A percentile compares a stretch with the other conserved stretches of the same genome.
These are phyloP conservation scores for Entomyzon cyanotis DNA, from an alignment of 2,113 vertebrate species.

Conservation along the genomic window DNA sequence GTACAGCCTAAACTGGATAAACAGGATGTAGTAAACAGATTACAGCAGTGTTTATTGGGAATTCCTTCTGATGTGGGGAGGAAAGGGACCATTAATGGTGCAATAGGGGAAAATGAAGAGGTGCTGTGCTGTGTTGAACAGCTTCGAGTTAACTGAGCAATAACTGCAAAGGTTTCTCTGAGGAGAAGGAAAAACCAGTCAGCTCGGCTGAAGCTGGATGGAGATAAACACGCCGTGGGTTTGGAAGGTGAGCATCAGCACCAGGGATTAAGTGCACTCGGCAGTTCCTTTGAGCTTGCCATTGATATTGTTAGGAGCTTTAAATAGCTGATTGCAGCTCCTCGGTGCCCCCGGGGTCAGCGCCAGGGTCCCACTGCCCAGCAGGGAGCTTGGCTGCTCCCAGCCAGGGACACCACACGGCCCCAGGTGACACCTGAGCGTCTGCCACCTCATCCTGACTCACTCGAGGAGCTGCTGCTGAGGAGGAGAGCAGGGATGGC, in stretches of 20 bases:
- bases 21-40: slow-evolving; percentile 17
- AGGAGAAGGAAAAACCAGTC: neutral
- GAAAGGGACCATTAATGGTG: neutral
- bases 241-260: neutral
- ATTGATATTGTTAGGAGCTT: slow-evolving; percentile 28
- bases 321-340: slow-evolving; percentile 6
- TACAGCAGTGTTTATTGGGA: neutral
- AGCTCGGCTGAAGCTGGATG: neutral
- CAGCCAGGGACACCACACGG: neutral
- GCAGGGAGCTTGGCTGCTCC: neutral
- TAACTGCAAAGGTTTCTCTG: neutral
- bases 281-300: slow-evolving; percentile 32
- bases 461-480: neutral
- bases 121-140: neutral
- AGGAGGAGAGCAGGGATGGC: too few species aligned
- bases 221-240: neutral
- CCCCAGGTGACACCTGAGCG: neutral
- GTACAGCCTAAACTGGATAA: slow-evolving; percentile 31
- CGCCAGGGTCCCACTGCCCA: neutral
- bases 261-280: neutral
- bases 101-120: neutral
- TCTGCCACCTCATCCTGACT: neutral
- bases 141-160: neutral
- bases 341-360: neutral
- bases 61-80: neutral